phyloP scores from a whole-genome alignment of 2,888 invertebrate species.

The Caenorhabditis sulstoni region DNA sequence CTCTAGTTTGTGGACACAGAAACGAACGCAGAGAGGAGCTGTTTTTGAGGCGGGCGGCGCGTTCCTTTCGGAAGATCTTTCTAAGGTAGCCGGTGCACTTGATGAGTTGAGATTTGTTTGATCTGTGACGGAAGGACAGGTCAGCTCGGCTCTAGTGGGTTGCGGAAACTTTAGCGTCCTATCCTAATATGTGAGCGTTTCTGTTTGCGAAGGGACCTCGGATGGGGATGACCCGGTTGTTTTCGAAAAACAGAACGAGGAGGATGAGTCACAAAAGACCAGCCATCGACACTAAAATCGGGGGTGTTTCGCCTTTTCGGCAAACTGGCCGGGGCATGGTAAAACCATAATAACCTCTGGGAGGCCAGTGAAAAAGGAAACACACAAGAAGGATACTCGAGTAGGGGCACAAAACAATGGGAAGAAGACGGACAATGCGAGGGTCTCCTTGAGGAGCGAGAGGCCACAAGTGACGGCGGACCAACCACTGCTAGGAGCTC shows the following conservation, averaged over 20 bases:
- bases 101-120: slow-evolving; percentile 54
- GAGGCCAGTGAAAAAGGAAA: not conserved
- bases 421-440: slow-evolving; percentile 41
- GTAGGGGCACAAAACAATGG: slow-evolving; percentile 30
- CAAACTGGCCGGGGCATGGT: slow-evolving; percentile 32
- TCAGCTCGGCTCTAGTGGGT: slow-evolving; percentile 22
- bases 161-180: slow-evolving; percentile 24
- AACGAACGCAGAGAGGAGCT: slow-evolving; percentile 8
- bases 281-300: slow-evolving; percentile 24
- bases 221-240: slow-evolving; percentile 27
- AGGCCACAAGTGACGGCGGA: slow-evolving; percentile 38
- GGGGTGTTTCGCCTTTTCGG: slow-evolving; percentile 25
- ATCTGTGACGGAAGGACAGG: slow-evolving; percentile 26
- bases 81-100: slow-evolving; percentile 45
- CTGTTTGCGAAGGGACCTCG: slow-evolving; percentile 22
- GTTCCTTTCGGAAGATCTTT: slow-evolving; percentile 22
- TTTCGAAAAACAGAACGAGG: slow-evolving; percentile 22
- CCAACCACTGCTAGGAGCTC: slow-evolving; percentile 2
- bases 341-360: slow-evolving; percentile 51
- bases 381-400: slow-evolving; percentile 29
- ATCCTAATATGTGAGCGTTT: slow-evolving; percentile 38
- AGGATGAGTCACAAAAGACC: slow-evolving; percentile 33
- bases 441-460: slow-evolving; percentile 37
- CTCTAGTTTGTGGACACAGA: slow-evolving; percentile 19
- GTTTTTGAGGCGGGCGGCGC: slow-evolving; percentile 34